phyloP scores from a whole-genome alignment of 1,140 invertebrate species.

The Onthophagus taurus region DNA sequence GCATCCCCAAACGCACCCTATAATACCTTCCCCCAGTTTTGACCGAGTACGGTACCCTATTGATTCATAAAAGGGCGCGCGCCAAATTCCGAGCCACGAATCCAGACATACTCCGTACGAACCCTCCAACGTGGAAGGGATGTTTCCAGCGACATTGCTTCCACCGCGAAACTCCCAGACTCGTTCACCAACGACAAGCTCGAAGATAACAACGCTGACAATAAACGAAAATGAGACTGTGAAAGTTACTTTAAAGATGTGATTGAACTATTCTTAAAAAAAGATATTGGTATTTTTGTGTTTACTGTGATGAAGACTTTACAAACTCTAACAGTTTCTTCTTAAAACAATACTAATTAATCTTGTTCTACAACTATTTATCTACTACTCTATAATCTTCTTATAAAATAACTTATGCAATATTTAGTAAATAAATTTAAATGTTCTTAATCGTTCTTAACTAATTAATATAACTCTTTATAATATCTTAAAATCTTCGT shows the following conservation, averaged over 20 bases:
- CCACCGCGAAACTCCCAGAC: constrained; percentile 1
- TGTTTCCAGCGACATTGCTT: neutral
- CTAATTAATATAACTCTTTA: neutral
- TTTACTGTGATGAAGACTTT: no score
- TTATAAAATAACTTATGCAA: neutral
- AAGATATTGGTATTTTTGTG: no score
- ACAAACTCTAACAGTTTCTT: no score
- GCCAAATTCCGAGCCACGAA: neutral
- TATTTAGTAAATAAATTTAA: constrained; percentile 9
- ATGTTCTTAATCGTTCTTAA: neutral
- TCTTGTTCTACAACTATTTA: neutral
- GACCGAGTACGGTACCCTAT: constrained; percentile 9
- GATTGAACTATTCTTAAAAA: no score
- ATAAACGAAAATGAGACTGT: constrained; percentile 8
- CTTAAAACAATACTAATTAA: neutral
- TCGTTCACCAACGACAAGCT: constrained; percentile 6
- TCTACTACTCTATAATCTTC: neutral
- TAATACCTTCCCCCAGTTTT: constrained; percentile 8
- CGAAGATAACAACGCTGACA: neutral
- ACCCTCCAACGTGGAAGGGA: constrained; percentile 1
- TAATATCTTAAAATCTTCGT: neutral
- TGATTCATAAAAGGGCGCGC: neutral
- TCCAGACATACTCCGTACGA: constrained; percentile 9
- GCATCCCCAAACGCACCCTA: constrained; percentile 5
- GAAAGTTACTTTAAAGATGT: no score